Evolutionary conservation across 2,888 invertebrate genomes (phyloP).

Genomic region (Xanthorhoe designata): DNA sequence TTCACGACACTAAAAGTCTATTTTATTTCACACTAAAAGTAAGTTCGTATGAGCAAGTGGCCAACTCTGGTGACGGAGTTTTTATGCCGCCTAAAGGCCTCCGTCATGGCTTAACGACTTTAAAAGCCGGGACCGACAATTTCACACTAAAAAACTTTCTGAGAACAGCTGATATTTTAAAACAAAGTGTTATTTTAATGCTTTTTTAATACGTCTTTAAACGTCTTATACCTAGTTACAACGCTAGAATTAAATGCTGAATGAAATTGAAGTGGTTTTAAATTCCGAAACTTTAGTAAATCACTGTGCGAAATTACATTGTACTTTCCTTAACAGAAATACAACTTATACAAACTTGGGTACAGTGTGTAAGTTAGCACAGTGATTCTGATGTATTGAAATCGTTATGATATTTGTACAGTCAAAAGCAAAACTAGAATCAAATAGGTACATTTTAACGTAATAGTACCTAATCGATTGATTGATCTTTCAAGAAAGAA

Average conservation of each 20-base stretch:
- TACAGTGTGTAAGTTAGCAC: no score
- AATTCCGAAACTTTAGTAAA: slow-evolving; percentile 19
- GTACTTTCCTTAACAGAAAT: slow-evolving; percentile 10
- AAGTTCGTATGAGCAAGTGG: no score
- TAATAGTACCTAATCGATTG: no score
- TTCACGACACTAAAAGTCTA: not conserved
- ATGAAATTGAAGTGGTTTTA: slow-evolving; percentile 18
- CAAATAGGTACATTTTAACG: no score
- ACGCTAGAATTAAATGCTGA: slow-evolving; percentile 15
- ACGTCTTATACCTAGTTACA: slow-evolving; percentile 1
- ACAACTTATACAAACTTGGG: slow-evolving; percentile 4
- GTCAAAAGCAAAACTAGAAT: not conserved
- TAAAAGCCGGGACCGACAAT: no score
- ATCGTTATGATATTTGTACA: not conserved
- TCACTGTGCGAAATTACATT: slow-evolving; percentile 5
- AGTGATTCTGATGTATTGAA: not conserved
- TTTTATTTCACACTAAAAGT: not conserved
- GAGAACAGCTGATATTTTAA: not conserved
- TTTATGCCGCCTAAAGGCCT: no score
- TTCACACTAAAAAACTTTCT: not conserved
- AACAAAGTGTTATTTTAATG: not conserved
- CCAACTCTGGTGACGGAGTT: no score
- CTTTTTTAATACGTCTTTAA: slow-evolving; percentile 8
- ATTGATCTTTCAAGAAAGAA: no score
- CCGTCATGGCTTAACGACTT: no score